These are phyloP conservation scores for Monochamus alternatus DNA, from an alignment of 2,888 invertebrate species.

Conservation along the genomic window DNA sequence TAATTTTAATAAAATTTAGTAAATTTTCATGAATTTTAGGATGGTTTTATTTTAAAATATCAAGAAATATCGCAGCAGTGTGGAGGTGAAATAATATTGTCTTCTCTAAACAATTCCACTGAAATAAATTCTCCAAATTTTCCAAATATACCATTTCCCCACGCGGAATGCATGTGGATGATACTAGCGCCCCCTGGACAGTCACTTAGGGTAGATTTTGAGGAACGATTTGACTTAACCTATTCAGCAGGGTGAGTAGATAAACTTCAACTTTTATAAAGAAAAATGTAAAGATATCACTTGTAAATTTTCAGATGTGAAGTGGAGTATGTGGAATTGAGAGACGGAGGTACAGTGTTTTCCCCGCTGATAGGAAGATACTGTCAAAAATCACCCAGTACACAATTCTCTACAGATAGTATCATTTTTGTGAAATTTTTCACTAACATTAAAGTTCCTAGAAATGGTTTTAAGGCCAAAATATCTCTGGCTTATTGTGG, in stretches of 20 bases:
- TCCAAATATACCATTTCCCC: conserved; percentile 85
- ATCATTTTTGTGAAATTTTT: conserved; percentile 81
- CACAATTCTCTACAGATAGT: conserved; percentile 78
- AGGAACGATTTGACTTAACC: conserved; percentile 81
- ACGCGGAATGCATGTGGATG: conserved; percentile 88
- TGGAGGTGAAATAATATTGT: conserved; percentile 78
- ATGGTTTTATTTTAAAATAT: conserved; percentile 66
- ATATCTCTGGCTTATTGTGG: conserved; percentile 81
- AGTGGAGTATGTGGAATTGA: conserved; percentile 83
- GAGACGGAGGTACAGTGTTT: conserved; percentile 85
- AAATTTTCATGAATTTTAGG: conserved; percentile 53
- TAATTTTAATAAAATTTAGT: no score
- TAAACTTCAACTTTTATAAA: no score
- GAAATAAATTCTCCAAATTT: conserved; percentile 85
- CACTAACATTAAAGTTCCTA: conserved; percentile 80
- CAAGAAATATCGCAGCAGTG: conserved; percentile 80
- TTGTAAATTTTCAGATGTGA: conserved; percentile 69
- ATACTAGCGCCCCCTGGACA: conserved; percentile 83
- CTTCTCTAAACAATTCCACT: conserved; percentile 70
- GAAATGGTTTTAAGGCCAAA: conserved; percentile 84
- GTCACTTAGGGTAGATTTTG: conserved; percentile 83
- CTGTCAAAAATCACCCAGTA: conserved; percentile 78
- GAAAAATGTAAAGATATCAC: no score
- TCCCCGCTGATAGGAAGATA: conserved; percentile 79
- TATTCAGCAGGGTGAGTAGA: conserved; percentile 66